phyloP scores from a whole-genome alignment of 2,797 vertebrate genomes.

The Eremophila alpestris region DNA sequence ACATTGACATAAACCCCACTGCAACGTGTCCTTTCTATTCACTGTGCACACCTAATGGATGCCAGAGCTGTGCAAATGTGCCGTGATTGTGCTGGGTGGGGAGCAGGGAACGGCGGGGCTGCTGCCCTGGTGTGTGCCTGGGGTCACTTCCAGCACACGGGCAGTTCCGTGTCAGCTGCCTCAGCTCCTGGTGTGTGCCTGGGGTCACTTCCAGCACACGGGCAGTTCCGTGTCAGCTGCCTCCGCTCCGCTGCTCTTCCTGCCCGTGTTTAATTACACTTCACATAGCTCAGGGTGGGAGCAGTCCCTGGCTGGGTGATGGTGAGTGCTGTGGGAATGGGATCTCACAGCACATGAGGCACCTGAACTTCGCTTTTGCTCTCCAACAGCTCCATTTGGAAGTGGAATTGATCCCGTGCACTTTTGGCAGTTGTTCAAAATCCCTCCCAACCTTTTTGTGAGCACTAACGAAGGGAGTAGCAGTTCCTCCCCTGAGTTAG shows the following conservation, averaged over 20 bases:
- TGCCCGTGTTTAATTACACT: neutral
- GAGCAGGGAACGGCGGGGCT: neutral
- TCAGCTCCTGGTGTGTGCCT: neutral
- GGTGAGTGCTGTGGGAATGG: neutral
- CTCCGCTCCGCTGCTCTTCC: neutral
- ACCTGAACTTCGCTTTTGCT: neutral
- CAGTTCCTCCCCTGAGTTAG: neutral
- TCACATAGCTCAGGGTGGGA: neutral
- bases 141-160: neutral
- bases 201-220: neutral
- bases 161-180: neutral
- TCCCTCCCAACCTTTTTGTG: neutral
- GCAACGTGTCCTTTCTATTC: neutral
- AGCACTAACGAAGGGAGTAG: neutral
- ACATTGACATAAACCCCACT: neutral
- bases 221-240: neutral
- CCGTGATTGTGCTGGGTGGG: neutral
- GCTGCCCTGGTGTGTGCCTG: neutral
- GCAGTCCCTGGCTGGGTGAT: neutral
- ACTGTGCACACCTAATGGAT: neutral
- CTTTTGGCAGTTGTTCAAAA: slow-evolving; percentile 26
- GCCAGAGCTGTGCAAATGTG: neutral
- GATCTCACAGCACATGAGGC: neutral
- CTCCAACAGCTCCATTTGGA: neutral
- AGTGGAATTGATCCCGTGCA: neutral